Conservation (phyloP, 2,113 vertebrate species). For the Hemiprocne comata region DNA sequence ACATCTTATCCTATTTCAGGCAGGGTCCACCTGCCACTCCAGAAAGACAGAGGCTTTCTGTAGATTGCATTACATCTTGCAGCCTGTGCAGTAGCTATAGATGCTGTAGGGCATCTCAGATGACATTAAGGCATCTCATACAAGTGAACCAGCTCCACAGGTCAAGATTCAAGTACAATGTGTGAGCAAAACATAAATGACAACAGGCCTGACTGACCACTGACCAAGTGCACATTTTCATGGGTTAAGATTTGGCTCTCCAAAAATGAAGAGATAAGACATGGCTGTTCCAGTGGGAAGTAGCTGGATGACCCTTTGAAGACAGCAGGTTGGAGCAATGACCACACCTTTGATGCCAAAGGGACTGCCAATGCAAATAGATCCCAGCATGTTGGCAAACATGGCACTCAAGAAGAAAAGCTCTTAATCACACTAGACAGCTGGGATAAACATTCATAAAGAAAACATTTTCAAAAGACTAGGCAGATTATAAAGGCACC, state of each 20-base stretch:
- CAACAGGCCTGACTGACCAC: not conserved
- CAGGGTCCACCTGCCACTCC: not conserved
- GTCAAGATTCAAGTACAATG: not conserved
- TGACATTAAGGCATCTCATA: not conserved
- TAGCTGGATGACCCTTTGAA: not conserved
- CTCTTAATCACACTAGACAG: constrained; percentile 73
- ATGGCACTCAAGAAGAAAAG: constrained; percentile 59
- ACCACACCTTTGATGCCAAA: constrained; percentile 36
- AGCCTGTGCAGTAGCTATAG: not conserved
- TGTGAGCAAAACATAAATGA: not conserved
- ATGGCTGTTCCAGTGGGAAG: not conserved
- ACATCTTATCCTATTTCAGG: not conserved
- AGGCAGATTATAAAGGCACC: constrained; percentile 72
- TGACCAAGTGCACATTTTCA: rapidly evolving
- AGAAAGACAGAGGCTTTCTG: not conserved
- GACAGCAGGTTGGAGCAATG: not conserved
- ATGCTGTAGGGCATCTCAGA: not conserved
- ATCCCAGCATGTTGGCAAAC: not conserved
- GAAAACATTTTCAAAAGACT: constrained; percentile 71
- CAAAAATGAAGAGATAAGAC: not conserved
- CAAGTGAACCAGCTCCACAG: not conserved
- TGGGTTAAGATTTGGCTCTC: not conserved
- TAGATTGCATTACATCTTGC: not conserved
- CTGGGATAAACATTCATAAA: constrained; percentile 71
- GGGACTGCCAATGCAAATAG: constrained; percentile 47